Percentiles rank a stretch among this genome's conserved stretches.
These are phyloP conservation scores for Aulostomus chinensis DNA, from an alignment of 2,797 vertebrate species.

Conservation along the genomic window DNA sequence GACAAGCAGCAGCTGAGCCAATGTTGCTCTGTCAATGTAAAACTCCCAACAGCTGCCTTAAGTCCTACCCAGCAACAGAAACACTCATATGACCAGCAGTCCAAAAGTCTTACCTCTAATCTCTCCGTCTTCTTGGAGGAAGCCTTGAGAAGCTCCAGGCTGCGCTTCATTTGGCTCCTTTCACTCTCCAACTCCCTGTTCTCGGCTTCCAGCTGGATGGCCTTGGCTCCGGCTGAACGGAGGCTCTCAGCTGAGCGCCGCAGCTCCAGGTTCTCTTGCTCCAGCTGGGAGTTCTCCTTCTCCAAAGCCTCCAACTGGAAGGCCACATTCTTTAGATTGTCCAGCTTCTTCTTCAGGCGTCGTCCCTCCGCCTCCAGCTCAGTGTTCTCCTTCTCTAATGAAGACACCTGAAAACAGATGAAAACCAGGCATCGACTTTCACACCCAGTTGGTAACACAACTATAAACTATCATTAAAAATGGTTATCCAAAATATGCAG, in stretches of 20 bases:
- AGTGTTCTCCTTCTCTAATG: conserved; percentile 92
- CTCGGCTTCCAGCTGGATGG: conserved; percentile 90
- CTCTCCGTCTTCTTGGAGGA: conserved; percentile 94
- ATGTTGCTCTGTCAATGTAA: no score
- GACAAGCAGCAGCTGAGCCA: no score
- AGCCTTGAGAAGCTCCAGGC: conserved; percentile 92
- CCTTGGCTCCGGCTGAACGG: conserved; percentile 86
- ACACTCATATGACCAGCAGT: no score
- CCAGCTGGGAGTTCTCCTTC: conserved; percentile 94
- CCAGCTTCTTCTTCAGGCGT: conserved; percentile 91
- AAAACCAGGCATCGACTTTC: neutral
- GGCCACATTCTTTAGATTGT: conserved; percentile 87
- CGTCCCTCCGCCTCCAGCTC: conserved; percentile 91
- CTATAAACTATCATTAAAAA: no score
- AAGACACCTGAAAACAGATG: conserved; percentile 49
- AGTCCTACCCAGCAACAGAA: no score
- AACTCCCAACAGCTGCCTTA: no score
- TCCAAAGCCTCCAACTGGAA: conserved; percentile 93
- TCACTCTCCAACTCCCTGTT: conserved; percentile 95
- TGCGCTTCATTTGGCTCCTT: conserved; percentile 90
- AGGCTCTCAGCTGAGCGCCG: conserved; percentile 87
- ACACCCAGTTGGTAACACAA: neutral
- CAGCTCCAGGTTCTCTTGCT: conserved; percentile 92
- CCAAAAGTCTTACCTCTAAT: conserved; percentile 80
- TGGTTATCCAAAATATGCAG: no score